Evolutionary conservation across 2,113 vertebrate genomes (phyloP).

Genomic region (Naja naja): DNA sequence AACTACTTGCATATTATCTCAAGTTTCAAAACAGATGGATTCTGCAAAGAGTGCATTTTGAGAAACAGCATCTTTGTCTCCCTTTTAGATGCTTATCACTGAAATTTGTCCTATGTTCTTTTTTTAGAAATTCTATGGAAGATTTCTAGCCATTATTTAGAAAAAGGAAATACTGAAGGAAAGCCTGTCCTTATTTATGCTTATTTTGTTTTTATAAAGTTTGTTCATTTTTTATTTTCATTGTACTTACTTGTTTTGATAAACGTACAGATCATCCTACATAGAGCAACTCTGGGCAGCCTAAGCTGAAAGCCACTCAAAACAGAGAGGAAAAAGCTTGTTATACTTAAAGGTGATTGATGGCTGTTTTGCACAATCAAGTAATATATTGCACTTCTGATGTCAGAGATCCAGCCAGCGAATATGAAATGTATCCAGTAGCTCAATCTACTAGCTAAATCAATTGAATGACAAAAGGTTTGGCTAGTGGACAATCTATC

Average conservation of each 20-base stretch:
- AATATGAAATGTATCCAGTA: neutral
- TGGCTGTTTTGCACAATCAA: neutral
- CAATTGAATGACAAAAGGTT: neutral
- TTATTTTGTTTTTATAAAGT: neutral
- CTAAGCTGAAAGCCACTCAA: neutral
- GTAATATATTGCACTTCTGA: neutral
- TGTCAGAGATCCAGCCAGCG: neutral
- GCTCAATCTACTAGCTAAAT: neutral
- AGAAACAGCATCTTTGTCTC: neutral
- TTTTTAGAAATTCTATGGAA: neutral
- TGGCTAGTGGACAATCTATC: neutral
- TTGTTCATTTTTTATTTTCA: neutral
- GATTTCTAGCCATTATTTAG: neutral
- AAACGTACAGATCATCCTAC: neutral
- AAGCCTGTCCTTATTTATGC: neutral
- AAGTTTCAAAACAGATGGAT: neutral
- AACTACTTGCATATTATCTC: neutral
- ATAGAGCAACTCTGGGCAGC: neutral
- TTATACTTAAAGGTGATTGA: neutral
- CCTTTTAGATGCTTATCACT: neutral
- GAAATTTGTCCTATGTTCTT: neutral
- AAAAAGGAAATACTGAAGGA: neutral
- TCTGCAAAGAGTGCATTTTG: neutral
- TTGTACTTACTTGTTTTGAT: neutral
- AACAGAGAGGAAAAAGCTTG: neutral